phyloP scores from a whole-genome alignment of 1,140 invertebrate genomes.

The Intoshia linei region DNA sequence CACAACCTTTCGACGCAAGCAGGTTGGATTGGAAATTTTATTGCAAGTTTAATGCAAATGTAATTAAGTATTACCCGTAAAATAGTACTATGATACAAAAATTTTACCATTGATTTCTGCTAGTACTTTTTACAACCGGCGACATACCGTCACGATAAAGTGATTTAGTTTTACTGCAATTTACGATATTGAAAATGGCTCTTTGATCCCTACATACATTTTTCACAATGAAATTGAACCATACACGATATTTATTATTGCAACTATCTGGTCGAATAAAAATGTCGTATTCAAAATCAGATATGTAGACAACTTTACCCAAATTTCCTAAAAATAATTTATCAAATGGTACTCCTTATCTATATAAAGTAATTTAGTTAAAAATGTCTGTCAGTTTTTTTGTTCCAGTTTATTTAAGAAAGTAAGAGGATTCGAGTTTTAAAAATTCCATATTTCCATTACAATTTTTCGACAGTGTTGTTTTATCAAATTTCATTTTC shows the following conservation, averaged over 20 bases:
- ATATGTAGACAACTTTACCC: slow-evolving; percentile 60
- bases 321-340: slow-evolving; percentile 43
- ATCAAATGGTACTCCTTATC: slow-evolving; percentile 6
- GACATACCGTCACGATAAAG: slow-evolving; percentile 60
- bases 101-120: slow-evolving; percentile 50
- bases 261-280: slow-evolving; percentile 79
- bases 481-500: background rate
- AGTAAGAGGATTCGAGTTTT: background rate
- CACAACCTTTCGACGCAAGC: too few species aligned
- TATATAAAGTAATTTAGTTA: background rate
- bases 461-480: background rate
- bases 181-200: slow-evolving; percentile 82
- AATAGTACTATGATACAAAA: too few species aligned
- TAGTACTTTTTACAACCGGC: slow-evolving; percentile 58
- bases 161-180: slow-evolving; percentile 60
- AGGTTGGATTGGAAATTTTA: too few species aligned
- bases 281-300: slow-evolving; percentile 72
- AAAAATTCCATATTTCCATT: background rate
- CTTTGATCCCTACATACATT: slow-evolving; percentile 68
- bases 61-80: too few species aligned
- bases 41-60: too few species aligned
- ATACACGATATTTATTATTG: slow-evolving; percentile 55
- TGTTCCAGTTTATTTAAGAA: background rate
- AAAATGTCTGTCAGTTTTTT: too few species aligned
- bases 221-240: slow-evolving; percentile 92